Evolutionary conservation across 2,797 vertebrate species (phyloP), one percentile per base, ranked within the genome.

Genomic region (Gastrophryne carolinensis): DNA sequence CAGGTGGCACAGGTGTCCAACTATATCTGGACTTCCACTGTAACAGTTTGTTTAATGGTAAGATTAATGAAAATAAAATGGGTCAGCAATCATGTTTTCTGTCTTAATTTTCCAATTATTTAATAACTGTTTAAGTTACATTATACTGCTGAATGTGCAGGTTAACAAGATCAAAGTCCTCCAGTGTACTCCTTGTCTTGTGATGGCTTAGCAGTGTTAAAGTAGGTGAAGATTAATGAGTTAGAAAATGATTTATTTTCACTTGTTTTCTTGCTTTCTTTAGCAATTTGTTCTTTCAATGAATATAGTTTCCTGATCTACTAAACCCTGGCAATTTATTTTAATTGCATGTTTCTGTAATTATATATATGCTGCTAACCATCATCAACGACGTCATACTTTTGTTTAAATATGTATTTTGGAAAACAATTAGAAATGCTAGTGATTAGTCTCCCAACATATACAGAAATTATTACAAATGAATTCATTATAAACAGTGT

Each of bases 201-300:
- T 56, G 27, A 70, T 58, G 54, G 44, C n/a, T 71, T 71, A 71
- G 53, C 54, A 58, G 37, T 58, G 67, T 71, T 60, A 58, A 58
- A 60, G 39, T 71, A 27, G 67, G 37, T 49, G 62, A 50, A 72
- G 41, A 61, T 61, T 61, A 61, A 72, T 72, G 69, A 24, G 19
- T 72, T 72, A 62, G 69, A 72, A 60, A 72, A 61, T 61, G 9
- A 61, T 61, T 49, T 72, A 61, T 72, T 62, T 41, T 49, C 69
- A 71, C 34, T 57, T 58, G 41, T 30, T 71, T 71, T 34, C 17
- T 47, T 49, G 29, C 44, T 26, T 17, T 44, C 30, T 49, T 72
- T 17, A 52, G 69, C 44, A 60, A 60, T 71, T 47, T 58, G 17
- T 60, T 72, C 21, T 50, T 62, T 41, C 26, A 52, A 72, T 27